phyloP scores from a whole-genome alignment of 1,140 invertebrate genomes.

The Drosophila athabasca region DNA sequence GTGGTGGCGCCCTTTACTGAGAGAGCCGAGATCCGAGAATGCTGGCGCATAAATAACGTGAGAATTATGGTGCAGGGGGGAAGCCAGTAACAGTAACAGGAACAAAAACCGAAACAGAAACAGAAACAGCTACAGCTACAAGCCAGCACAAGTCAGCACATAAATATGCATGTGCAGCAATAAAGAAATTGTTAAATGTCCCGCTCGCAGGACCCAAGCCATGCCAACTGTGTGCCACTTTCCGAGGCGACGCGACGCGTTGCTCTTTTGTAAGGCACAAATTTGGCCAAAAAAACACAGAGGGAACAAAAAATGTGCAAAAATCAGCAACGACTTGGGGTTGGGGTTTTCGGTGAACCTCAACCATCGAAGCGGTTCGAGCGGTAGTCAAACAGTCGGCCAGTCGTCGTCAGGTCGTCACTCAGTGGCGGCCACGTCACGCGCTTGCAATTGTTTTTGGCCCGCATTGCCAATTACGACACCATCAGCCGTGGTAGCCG shows the following conservation, averaged over 20 bases:
- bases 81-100: slow-evolving; percentile 50
- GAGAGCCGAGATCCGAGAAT: slow-evolving; percentile 38
- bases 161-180: slow-evolving; percentile 75
- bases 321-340: no score
- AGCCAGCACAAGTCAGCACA: slow-evolving; percentile 33
- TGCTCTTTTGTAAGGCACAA: slow-evolving; percentile 39
- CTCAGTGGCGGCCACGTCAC: slow-evolving; percentile 71
- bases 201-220: slow-evolving; percentile 43
- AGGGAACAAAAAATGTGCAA: neutral
- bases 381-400: slow-evolving; percentile 30
- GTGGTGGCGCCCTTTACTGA: slow-evolving; percentile 65
- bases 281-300: slow-evolving; percentile 43
- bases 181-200: slow-evolving; percentile 81
- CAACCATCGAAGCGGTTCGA: slow-evolving; percentile 20
- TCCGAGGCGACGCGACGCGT: slow-evolving; percentile 11
- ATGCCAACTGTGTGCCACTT: slow-evolving; percentile 58
- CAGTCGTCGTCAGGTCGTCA: slow-evolving; percentile 30
- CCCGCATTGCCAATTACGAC: slow-evolving; percentile 79
- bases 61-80: slow-evolving; percentile 70
- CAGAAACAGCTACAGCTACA: slow-evolving; percentile 13
- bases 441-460: slow-evolving; percentile 72
- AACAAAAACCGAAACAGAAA: slow-evolving; percentile 21
- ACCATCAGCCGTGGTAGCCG: slow-evolving; percentile 51
- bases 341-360: no score
- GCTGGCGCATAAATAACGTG: slow-evolving; percentile 75